Percentiles rank a stretch among this genome's conserved stretches.
phyloP scores from a whole-genome alignment of 2,797 vertebrate species.

The Cyclura pinguis region DNA sequence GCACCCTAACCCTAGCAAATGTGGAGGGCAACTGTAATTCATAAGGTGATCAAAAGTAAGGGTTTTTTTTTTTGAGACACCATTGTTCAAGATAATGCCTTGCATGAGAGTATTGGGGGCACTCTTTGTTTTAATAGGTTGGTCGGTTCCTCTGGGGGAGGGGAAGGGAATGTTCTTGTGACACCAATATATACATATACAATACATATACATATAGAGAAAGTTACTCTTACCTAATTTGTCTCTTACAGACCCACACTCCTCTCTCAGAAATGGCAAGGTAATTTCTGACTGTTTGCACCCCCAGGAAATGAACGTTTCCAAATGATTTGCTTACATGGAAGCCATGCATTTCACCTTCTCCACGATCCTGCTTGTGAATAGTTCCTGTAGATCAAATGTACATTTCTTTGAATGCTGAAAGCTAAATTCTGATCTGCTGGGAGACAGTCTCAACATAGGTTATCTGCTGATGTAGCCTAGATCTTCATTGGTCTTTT shows the following conservation, averaged over 20 bases:
- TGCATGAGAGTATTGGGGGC: not conserved
- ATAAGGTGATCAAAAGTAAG: constrained; percentile 10
- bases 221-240: constrained; percentile 30
- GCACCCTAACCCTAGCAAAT: no score
- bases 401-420: constrained; percentile 27
- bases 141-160: constrained; percentile 17
- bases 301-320: constrained; percentile 49
- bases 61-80: not conserved
- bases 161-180: constrained; percentile 22
- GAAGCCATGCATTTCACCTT: constrained; percentile 29
- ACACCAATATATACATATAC: not conserved
- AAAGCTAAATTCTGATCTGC: constrained; percentile 40
- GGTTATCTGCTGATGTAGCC: constrained; percentile 23
- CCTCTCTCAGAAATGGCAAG: constrained; percentile 41
- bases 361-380: constrained; percentile 51
- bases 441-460: constrained; percentile 29
- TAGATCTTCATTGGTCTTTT: no score
- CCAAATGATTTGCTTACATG: constrained; percentile 14
- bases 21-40: not conserved
- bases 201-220: no score
- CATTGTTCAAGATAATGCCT: not conserved
- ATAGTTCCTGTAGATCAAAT: constrained; percentile 20
- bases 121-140: not conserved
- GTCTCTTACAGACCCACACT: constrained; percentile 40
- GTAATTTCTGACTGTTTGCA: constrained; percentile 53